Base-by-base conservation (phyloP, 2,797 vertebrate genomes). In the Clamator glandarius region DNA sequence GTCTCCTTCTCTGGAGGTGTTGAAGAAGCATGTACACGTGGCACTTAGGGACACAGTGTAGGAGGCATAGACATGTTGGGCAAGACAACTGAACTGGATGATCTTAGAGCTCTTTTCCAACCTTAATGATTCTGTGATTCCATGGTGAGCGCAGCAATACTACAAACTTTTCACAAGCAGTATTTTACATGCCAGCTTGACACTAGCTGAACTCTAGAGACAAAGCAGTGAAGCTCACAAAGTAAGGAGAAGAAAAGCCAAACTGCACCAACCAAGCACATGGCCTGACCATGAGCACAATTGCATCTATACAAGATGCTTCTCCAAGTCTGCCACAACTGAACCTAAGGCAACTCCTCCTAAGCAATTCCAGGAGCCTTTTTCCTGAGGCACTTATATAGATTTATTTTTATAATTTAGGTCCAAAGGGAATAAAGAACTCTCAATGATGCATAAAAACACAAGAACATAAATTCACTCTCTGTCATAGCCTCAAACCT, bases 331-430 rank as follows among this genome's bases (percentile, higher is more conserved):
- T 92, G 80, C 44, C 1, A 10, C 0, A 0, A 67, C 70, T 64
- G 51, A 77, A 91, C 72, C 84, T 54, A 14, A 2, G 46, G 89
- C 90, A 90, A 52, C 79, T 92, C 82, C 84, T 90, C 78, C 90
- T 83, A 79, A 88, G 75, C 0, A 0, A 70, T 76, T 92, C 68
- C 46, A 64, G 83, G 39, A 95, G 66, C 57, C 64, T 88, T 66
- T 41, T 82, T 90, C 91, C 86, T 70, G 19, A 93, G 82, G 94
- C 88, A 93, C 79, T 96, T 95, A 94, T 28, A 94, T 6, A 83
- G 91, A 93, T 94, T 90, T 70, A 76, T 92, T 95, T 92, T 95
- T 92, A 84, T 96, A 96, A 97, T 80, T 94, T 80, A 90, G 78
- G 93, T 87, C 94, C 91, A 87, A 87, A 93, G 82, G 91, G 87